A percentile compares a stretch with the other conserved stretches of the same genome.
These are phyloP conservation scores for Naso thynnoides DNA, from an alignment of 2,797 vertebrate species.

Conservation along the genomic window DNA sequence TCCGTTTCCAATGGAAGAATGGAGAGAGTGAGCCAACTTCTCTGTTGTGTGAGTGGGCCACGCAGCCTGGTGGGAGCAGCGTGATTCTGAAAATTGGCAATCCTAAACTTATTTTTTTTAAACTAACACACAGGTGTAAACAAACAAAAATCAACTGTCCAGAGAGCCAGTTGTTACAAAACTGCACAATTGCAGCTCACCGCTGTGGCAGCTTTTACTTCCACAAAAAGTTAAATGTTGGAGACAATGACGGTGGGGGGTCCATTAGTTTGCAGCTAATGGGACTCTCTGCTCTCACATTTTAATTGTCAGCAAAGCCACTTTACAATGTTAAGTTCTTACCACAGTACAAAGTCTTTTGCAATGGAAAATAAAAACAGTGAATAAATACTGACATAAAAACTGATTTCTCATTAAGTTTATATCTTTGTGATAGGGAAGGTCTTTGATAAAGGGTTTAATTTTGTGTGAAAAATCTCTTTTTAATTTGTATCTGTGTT, in stretches of 20 bases:
- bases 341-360: neutral
- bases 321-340: constrained; percentile 31
- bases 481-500: neutral
- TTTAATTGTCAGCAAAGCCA: constrained; percentile 23
- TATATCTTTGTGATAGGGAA: neutral
- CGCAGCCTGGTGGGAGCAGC: constrained; percentile 26
- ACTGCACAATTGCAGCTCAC: neutral
- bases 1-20: constrained; percentile 15
- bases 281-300: constrained; percentile 3
- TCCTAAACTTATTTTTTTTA: constrained; percentile 16
- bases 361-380: neutral
- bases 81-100: constrained; percentile 14
- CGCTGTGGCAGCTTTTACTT: constrained; percentile 5
- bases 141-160: constrained; percentile 15
- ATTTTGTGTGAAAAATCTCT: neutral
- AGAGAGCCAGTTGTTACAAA: neutral
- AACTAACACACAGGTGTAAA: constrained; percentile 22
- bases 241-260: constrained; percentile 5
- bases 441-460: neutral
- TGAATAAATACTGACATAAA: neutral
- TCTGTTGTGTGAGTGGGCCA: constrained; percentile 12
- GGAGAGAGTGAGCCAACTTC: constrained; percentile 23
- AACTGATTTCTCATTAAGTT: neutral
- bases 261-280: constrained; percentile 16
- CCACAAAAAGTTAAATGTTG: constrained; percentile 9